A percentile compares a stretch with the other conserved stretches of the same genome.
These are phyloP conservation scores for Poeciliopsis presidionis DNA, from an alignment of 2,797 vertebrate species.

Conservation along the genomic window DNA sequence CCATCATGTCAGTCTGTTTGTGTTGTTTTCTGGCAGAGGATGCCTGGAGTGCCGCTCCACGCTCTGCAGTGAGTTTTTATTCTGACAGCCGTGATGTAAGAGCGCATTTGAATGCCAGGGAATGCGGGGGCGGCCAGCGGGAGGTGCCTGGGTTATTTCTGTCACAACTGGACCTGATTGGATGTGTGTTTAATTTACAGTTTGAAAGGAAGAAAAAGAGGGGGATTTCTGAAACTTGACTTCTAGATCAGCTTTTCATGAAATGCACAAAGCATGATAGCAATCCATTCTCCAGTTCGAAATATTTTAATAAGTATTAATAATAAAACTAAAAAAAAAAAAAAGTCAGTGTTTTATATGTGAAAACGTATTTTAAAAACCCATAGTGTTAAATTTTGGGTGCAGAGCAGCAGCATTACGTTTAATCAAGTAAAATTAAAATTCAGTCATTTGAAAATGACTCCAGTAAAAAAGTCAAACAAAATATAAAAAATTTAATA, in stretches of 20 bases:
- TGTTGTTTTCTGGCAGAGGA: not conserved
- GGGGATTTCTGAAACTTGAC: not conserved
- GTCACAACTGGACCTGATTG: not conserved
- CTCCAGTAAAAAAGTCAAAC: too few relatives aligned
- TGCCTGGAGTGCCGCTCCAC: not conserved
- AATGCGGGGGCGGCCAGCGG: not conserved
- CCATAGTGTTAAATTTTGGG: too few relatives aligned
- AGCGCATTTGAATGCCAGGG: conserved; percentile 16
- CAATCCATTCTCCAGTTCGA: not conserved
- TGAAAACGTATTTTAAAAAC: too few relatives aligned
- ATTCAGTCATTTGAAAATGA: too few relatives aligned
- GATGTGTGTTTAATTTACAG: not conserved
- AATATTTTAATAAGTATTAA: not conserved
- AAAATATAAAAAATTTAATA: too few relatives aligned
- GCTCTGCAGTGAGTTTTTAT: conserved; percentile 4
- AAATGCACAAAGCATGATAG: not conserved
- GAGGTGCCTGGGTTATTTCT: not conserved
- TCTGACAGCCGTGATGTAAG: not conserved
- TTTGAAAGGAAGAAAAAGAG: too few relatives aligned
- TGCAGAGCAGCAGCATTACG: too few relatives aligned
- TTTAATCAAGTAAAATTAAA: too few relatives aligned
- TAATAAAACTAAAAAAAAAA: not conserved
- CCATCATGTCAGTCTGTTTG: not conserved
- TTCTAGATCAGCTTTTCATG: not conserved
- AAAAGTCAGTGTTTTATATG: too few relatives aligned